Conservation (phyloP, 2,888 invertebrate genomes). For the Myathropa florea region DNA sequence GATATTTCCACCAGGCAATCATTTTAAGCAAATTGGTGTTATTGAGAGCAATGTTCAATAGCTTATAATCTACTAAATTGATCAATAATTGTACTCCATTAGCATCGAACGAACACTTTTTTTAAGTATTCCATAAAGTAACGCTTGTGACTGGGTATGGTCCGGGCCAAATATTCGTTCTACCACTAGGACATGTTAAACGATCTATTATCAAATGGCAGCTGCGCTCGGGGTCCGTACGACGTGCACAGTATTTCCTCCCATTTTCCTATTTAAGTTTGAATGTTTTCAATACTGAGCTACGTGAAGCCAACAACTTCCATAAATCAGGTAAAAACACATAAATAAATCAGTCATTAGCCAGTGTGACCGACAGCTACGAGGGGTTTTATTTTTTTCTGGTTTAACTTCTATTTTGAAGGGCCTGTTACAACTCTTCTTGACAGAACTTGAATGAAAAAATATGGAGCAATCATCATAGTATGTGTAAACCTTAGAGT, state of each 20-base stretch:
- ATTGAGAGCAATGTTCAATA: slow-evolving; percentile 30
- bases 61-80: slow-evolving; percentile 58
- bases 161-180: slow-evolving; percentile 12
- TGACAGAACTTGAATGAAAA: slow-evolving; percentile 33
- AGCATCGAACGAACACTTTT: slow-evolving; percentile 39
- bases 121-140: slow-evolving; percentile 43
- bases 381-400: slow-evolving; percentile 32
- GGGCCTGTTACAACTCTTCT: slow-evolving; percentile 41
- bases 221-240: slow-evolving; percentile 50
- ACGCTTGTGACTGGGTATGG: slow-evolving; percentile 18
- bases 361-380: slow-evolving; percentile 65
- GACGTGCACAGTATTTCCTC: slow-evolving; percentile 58
- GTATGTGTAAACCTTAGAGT: neutral
- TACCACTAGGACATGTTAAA: slow-evolving; percentile 43
- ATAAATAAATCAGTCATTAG: slow-evolving; percentile 69
- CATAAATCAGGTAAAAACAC: slow-evolving; percentile 66
- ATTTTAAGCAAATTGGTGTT: slow-evolving; percentile 48
- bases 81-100: slow-evolving; percentile 61
- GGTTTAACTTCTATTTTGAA: slow-evolving; percentile 13
- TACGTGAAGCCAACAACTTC: slow-evolving; percentile 51
- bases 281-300: slow-evolving; percentile 50
- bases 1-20: neutral
- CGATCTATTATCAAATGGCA: slow-evolving; percentile 64
- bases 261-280: slow-evolving; percentile 56
- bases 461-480: slow-evolving; percentile 34